Percentiles rank a stretch among this genome's conserved stretches.
Evolutionary conservation across 92 coral and sea anemone species (phyloP).

Genomic region (Siderastrea siderea): DNA sequence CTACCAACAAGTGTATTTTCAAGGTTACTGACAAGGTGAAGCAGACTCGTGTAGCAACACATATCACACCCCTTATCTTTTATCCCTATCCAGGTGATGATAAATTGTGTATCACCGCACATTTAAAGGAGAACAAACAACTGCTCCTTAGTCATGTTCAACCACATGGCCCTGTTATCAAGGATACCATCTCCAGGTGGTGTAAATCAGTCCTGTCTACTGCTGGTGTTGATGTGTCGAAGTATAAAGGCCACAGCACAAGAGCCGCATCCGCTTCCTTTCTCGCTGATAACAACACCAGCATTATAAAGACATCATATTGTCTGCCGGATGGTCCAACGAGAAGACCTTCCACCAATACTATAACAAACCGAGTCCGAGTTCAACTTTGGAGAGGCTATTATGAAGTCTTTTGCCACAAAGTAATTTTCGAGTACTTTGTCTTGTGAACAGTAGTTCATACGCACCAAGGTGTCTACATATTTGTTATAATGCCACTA

Average conservation of each 20-base stretch:
- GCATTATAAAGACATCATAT: conserved; percentile 13
- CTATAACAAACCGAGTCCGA: conserved; percentile 36
- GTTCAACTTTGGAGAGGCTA: conserved; percentile 3
- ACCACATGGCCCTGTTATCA: conserved; percentile 53
- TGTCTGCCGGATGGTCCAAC: conserved; percentile 41
- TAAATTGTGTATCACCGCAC: conserved; percentile 28
- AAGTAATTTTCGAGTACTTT: not conserved
- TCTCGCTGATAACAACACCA: not conserved
- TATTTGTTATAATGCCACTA: not conserved
- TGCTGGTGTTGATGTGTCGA: conserved; percentile 25
- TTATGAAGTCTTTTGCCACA: not conserved
- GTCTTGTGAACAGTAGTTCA: not conserved
- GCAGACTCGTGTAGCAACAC: conserved; percentile 59
- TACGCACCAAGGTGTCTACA: not conserved
- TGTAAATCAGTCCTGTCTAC: conserved; percentile 12
- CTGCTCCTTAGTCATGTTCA: conserved; percentile 20
- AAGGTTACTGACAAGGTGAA: conserved; percentile 37
- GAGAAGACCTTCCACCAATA: conserved; percentile 11
- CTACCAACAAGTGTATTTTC: conserved; percentile 32
- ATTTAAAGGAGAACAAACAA: conserved; percentile 26
- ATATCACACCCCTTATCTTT: conserved; percentile 25
- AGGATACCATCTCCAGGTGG: conserved; percentile 52
- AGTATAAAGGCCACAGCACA: conserved; percentile 25
- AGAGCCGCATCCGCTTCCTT: conserved; percentile 32
- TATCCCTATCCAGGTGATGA: conserved; percentile 11